Percentiles rank a stretch among this genome's conserved stretches.
Evolutionary conservation across 2,797 vertebrate genomes (phyloP).

Genomic region (Chanos chanos): DNA sequence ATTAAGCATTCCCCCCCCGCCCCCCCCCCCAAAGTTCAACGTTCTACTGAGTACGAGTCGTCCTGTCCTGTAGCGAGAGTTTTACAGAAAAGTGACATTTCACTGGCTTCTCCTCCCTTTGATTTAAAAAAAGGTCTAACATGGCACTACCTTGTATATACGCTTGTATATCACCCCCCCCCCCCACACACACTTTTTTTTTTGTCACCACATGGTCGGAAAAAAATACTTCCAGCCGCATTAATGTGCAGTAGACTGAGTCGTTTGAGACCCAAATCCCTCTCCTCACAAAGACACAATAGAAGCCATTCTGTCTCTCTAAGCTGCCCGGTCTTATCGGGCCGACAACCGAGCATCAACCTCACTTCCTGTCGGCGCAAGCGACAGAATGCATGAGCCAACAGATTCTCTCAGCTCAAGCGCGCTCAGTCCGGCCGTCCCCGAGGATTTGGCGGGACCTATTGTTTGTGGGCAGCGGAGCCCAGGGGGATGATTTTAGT

Average conservation of each 20-base stretch:
- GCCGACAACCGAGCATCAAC: conserved; percentile 68
- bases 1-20: no score
- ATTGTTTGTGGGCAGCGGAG: conserved; percentile 81
- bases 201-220: conserved; percentile 10
- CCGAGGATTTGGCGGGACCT: conserved; percentile 74
- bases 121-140: not conserved
- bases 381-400: conserved; percentile 85
- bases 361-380: conserved; percentile 85
- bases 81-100: no score
- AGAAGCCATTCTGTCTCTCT: conserved; percentile 71
- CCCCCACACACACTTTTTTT: no score
- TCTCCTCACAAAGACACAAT: conserved; percentile 83
- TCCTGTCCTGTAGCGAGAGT: no score
- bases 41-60: no score
- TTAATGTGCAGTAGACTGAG: conserved; percentile 87
- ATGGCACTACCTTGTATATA: not conserved
- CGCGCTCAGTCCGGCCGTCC: conserved; percentile 65
- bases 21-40: no score
- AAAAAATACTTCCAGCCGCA: conserved; percentile 74
- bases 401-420: conserved; percentile 82
- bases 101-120: no score
- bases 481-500: conserved; percentile 85
- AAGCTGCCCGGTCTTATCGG: conserved; percentile 70
- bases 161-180: not conserved
- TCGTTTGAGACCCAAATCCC: conserved; percentile 85